Percentiles rank a stretch among this genome's conserved stretches.
phyloP scores from a whole-genome alignment of 1,140 invertebrate species.

The Tetragnatha versicolor region DNA sequence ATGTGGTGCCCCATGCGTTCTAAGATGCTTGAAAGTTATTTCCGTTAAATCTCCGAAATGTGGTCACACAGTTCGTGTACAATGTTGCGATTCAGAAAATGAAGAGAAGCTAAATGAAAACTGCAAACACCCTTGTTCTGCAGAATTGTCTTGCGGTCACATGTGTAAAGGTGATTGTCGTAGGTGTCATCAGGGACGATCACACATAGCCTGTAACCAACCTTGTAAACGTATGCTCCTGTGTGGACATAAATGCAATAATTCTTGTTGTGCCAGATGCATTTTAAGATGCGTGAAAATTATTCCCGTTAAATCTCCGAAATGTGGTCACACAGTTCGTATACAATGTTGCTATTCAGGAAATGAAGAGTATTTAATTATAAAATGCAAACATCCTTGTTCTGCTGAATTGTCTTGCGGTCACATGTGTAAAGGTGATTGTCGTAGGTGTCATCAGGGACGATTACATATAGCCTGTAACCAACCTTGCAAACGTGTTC shows the following conservation, averaged over 20 bases:
- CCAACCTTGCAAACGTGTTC: slow-evolving; percentile 59
- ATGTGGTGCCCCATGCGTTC: slow-evolving; percentile 20
- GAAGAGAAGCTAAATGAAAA: not conserved
- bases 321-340: slow-evolving; percentile 47
- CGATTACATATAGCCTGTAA: slow-evolving; percentile 67
- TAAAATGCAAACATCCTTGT: slow-evolving; percentile 66
- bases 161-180: too few relatives aligned
- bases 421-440: too few relatives aligned
- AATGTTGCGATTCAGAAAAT: too few relatives aligned
- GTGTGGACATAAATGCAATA: slow-evolving; percentile 49
- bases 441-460: too few relatives aligned
- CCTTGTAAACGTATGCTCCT: not conserved
- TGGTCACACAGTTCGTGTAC: too few relatives aligned
- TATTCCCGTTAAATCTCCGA: not conserved
- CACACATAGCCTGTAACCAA: not conserved
- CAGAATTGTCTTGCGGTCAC: too few relatives aligned
- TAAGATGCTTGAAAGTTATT: slow-evolving; percentile 15
- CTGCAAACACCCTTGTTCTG: slow-evolving; percentile 66
- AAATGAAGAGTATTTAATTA: not conserved
- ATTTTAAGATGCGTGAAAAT: slow-evolving; percentile 14
- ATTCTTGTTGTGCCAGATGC: slow-evolving; percentile 15
- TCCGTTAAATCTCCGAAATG: not conserved
- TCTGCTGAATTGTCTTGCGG: slow-evolving; percentile 66
- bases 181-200: too few relatives aligned
- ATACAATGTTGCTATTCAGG: slow-evolving; percentile 7